A percentile compares a stretch with the other conserved stretches of the same genome.
Evolutionary conservation across 2,797 vertebrate species (phyloP).

Genomic region (Anabacerthia variegaticeps): DNA sequence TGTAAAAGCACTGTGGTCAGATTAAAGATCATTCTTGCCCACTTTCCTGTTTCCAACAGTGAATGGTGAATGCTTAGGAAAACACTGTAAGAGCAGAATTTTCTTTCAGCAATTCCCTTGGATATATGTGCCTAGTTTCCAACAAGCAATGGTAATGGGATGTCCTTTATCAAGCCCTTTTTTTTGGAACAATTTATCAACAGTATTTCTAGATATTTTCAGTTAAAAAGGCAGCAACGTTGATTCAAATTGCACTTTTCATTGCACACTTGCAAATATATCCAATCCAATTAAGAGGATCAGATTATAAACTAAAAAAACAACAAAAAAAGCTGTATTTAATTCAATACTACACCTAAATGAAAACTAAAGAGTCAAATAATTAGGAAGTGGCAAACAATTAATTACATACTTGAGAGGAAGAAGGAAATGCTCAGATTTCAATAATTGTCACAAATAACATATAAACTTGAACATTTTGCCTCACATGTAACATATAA

Average conservation of each 20-base stretch:
- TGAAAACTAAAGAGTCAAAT: neutral
- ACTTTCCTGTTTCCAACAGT: neutral
- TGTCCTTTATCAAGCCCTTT: neutral
- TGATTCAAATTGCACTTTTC: neutral
- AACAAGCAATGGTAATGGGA: neutral
- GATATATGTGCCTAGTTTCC: neutral
- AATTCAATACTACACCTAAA: neutral
- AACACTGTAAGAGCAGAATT: neutral
- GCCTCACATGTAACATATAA: neutral
- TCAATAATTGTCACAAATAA: neutral
- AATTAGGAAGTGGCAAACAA: neutral
- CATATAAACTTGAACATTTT: neutral
- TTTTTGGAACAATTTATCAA: neutral
- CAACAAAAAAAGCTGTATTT: neutral
- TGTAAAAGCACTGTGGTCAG: neutral
- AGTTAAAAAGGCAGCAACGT: neutral
- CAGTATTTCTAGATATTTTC: neutral
- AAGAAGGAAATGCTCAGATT: neutral
- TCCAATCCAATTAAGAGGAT: neutral
- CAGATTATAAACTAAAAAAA: neutral
- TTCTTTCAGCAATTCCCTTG: neutral
- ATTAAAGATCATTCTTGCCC: neutral
- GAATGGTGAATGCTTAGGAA: slow-evolving; percentile 7
- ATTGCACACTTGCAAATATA: neutral
- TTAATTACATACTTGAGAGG: neutral